Evolutionary conservation across 2,113 vertebrate species (phyloP), one percentile per base, ranked within the genome.

Genomic region (Scophthalmus maximus): DNA sequence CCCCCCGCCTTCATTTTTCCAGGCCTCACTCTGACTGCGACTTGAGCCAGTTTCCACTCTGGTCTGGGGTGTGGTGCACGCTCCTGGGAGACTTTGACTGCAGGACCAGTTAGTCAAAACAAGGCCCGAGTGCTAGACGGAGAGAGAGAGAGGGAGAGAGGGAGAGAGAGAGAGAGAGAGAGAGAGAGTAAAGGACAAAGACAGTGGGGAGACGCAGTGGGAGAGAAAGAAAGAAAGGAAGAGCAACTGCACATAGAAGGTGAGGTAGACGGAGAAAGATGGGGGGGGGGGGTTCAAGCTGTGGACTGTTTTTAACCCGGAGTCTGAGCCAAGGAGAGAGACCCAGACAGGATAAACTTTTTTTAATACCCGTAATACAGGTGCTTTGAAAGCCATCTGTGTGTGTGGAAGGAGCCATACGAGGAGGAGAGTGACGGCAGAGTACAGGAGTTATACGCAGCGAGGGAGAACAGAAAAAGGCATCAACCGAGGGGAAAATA

Each of bases 41-140:
- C 79, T 84, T 79, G 81, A 91, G 91, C 91, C 89, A 93, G 90
- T 93, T 93, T 93, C 91, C 91, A 93, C 91, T 89, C 90, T 77
- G 82, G 88, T 89, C 92, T 93, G 92, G 90, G 92, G 91, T 90
- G 92, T 93, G 93, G 93, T 86, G 89, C 88, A 44, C 11, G 73
- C 90, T 93, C 90, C 92, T 92, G 86, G 86, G 92, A 93, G 91
- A 94, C 88, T 85, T 69, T 3, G 83, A 84, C 89, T 87, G 82
- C 79, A 80, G 77, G 81, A 88, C 82, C 87, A 84, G 87, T 88
- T 91, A 93, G 91, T 93, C 92, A 92, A 93, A 93, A 93, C 92
- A 93, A 91, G 88, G 86, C 73, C 78, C 1, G 36, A 86, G 82
- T 25, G 69, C 79, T 72, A 89, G 79, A 82, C 81, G 67, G 68